Percentiles rank a stretch among this genome's conserved stretches.
Evolutionary conservation across 2,888 invertebrate species (phyloP).

Genomic region (Halictus ligatus): DNA sequence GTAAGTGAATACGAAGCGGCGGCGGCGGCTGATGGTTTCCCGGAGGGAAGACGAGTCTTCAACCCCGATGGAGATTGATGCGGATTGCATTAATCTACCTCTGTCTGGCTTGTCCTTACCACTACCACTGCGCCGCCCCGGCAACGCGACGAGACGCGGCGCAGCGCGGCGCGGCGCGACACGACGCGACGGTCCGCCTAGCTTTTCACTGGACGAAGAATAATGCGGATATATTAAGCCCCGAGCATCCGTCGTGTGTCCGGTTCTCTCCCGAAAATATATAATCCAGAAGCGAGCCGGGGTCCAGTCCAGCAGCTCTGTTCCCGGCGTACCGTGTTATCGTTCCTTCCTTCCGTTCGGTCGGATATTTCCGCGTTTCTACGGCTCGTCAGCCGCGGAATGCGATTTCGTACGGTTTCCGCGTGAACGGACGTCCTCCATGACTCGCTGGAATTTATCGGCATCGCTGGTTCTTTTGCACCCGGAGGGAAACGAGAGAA

Average conservation of each 20-base stretch:
- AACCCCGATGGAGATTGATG: constrained; percentile 79
- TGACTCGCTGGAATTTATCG: constrained; percentile 58
- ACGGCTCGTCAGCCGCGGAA: constrained; percentile 44
- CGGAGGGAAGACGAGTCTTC: constrained; percentile 67
- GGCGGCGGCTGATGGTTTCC: constrained; percentile 50
- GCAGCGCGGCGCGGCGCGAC: no score
- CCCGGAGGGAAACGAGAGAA: constrained; percentile 5
- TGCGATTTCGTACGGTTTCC: constrained; percentile 54
- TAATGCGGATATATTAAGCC: constrained; percentile 72
- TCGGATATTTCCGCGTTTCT: constrained; percentile 55
- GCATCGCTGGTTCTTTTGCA: constrained; percentile 2
- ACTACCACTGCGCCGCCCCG: constrained; percentile 17
- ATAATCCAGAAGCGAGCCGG: constrained; percentile 39
- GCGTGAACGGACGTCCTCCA: constrained; percentile 14
- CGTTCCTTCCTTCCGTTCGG: constrained; percentile 46
- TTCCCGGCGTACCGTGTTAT: constrained; percentile 49
- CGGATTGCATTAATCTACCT: constrained; percentile 76
- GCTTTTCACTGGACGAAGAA: constrained; percentile 66
- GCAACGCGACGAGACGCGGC: not conserved
- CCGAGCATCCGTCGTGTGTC: constrained; percentile 16
- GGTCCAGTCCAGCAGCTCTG: constrained; percentile 48
- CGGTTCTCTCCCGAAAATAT: constrained; percentile 26
- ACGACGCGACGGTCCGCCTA: not conserved
- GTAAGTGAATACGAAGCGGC: constrained; percentile 66
- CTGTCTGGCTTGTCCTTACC: constrained; percentile 62